Base-by-base conservation (phyloP, 1,140 invertebrate species). In the Zophobas atratus region DNA sequence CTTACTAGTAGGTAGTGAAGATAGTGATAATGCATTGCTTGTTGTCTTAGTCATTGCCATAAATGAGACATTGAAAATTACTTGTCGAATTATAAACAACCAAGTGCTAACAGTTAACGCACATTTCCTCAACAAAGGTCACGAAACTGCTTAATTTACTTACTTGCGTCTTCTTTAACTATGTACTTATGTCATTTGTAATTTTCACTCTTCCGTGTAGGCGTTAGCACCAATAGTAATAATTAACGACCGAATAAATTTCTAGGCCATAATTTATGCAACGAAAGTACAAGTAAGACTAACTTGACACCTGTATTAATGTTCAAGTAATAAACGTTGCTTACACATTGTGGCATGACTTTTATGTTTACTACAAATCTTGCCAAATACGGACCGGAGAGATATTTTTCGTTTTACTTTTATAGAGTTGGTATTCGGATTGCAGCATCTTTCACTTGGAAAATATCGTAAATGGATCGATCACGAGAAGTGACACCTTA, bases 151-250 rank as follows among this genome's bases (percentile, higher is more conserved):
- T 8, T 38, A 38, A 34, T 63, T 63, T 34, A 63, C 43, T 67
- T 39, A 43, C 38, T 39, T 60, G 32, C 35, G 35, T 34, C 53
- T 55, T 20, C 32, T 55, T 20, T 34, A 34, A 60, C 8, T 60
- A 60, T 35, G 34, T 39, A 60, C 56, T 36, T 67, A 67, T 39
- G 60, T 67, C 60, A 67, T 67, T 46, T 67, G 33, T 43, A 32
- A 67, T 67, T 67, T 67, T 67, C 60, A 67, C 60, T 67, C 60
- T 67, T 67, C 60, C 38, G 60, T 5, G 60, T 67, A 41, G 60
- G 60, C 32, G 60, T 8, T 20, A 20, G 33, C 56, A 46, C 3
- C 43, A 46, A 33, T 20, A 20, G 20, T 20, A 20, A 43, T 39
- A 67, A n/a, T 67, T 38, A 67, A 60, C 35, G 36, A 60, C 38